Evolutionary conservation across 2,888 invertebrate species (phyloP), one percentile per base, ranked within the genome.

Genomic region (Congeria kusceri): DNA sequence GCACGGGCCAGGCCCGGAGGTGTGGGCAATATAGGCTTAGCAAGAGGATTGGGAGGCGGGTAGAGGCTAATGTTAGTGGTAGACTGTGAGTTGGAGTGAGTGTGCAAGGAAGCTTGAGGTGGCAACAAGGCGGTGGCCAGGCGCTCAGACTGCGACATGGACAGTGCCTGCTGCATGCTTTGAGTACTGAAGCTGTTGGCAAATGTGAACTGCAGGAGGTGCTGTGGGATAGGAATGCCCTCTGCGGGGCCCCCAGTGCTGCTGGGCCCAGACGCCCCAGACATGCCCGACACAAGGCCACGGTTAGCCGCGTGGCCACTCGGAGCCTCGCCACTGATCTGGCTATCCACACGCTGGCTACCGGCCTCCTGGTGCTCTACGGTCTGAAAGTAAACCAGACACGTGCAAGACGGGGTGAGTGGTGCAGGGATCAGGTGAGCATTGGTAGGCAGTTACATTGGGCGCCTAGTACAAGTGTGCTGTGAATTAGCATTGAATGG

Each of bases 31-130:
- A 80, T 73, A 71, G 83, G 75, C 74, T 81, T 84, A 70, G 84
- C 86, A 68, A 81, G 75, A 57, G 83, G 84, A 77, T 81, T 84
- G 73, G 77, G 80, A 66, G 87, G 87, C 68, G 83, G 86, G 72
- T 78, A 81, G 71, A 78, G 68, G 62, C 77, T 78, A 47, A 86
- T 84, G 79, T 82, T 83, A 77, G 75, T 82, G 13, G 83, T 80
- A 53, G 74, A 53, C 56, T 83, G 79, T 62, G 83, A 49, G 56
- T 49, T 73, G 28, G 73, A 66, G 73, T 73, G 66, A 20, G 73
- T 73, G 73, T 70, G 71, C 49, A 72, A 47, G 11, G 71, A 72
- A 58, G 71, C 18, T 27, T 64, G 71, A 29, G 71, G 64, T 18
- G 39, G 63, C 46, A 64, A 47, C n/a, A 64, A 58, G 9, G 57